Percentiles rank a stretch among this genome's conserved stretches.
Evolutionary conservation across 2,113 vertebrate genomes (phyloP).

Genomic region (Indicator indicator): DNA sequence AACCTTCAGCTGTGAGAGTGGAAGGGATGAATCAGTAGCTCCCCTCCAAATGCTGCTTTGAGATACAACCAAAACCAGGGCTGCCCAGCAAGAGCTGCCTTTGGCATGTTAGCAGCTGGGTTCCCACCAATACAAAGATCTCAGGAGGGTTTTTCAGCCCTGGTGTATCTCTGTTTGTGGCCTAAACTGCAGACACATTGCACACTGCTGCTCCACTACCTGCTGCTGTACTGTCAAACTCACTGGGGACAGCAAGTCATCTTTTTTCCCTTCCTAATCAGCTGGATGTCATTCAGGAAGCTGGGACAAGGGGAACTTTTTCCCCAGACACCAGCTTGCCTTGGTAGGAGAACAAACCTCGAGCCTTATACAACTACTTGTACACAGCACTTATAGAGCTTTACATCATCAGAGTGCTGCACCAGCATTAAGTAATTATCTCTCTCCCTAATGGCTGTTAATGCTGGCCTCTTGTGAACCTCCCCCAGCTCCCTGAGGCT

Average conservation of each 20-base stretch:
- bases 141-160: not conserved
- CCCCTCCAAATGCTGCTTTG: not conserved
- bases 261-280: constrained; percentile 46
- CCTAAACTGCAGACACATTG: not conserved
- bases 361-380: not conserved
- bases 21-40: not conserved
- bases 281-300: constrained; percentile 51
- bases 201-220: not conserved
- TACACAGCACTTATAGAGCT: constrained; percentile 19
- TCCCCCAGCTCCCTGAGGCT: constrained; percentile 26
- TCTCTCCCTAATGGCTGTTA: constrained; percentile 63
- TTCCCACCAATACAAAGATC: not conserved
- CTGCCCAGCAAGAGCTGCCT: not conserved
- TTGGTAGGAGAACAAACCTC: constrained; percentile 37
- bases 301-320: constrained; percentile 49
- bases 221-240: not conserved
- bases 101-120: not conserved
- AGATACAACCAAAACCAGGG: not conserved
- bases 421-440: constrained; percentile 37
- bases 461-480: constrained; percentile 53
- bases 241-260: not conserved
- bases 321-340: constrained; percentile 46
- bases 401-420: constrained; percentile 36
- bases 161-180: not conserved
- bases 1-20: not conserved